These are phyloP conservation scores for Triplophysa dalaica DNA, from an alignment of 2,113 vertebrate species.

Conservation along the genomic window DNA sequence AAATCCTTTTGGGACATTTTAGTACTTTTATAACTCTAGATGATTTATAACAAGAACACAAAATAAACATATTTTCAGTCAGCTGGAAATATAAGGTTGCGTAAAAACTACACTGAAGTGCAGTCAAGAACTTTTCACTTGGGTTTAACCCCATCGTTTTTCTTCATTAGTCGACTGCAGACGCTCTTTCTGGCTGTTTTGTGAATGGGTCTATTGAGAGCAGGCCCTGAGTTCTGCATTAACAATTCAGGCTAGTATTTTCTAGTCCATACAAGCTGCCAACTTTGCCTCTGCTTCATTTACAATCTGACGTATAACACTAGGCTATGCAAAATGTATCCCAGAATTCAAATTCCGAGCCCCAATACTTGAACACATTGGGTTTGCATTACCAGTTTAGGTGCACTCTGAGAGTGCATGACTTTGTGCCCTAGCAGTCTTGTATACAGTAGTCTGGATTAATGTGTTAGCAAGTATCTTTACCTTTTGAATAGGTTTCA, in stretches of 20 bases:
- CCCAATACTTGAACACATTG: not conserved
- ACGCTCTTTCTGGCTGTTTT: not conserved
- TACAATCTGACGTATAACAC: not conserved
- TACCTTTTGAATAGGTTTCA: constrained; percentile 40
- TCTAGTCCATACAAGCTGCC: not conserved
- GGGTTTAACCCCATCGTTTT: not conserved
- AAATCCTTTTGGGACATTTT: too few species aligned
- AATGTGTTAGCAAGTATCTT: constrained; percentile 20
- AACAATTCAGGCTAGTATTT: not conserved
- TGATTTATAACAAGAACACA: too few species aligned
- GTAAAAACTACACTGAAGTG: too few species aligned
- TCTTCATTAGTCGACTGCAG: not conserved
- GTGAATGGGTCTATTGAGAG: constrained; percentile 43
- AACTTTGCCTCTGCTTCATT: not conserved
- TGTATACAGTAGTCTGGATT: not conserved
- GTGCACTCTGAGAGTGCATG: not conserved
- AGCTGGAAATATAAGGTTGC: not conserved
- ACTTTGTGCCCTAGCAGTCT: not conserved
- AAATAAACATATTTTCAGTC: too few species aligned
- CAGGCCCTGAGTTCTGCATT: not conserved
- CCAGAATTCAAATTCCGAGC: not conserved
- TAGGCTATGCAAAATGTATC: not conserved
- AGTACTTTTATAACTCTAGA: too few species aligned
- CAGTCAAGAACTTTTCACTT: not conserved
- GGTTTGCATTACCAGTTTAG: not conserved